Conservation (phyloP, 2,888 invertebrate genomes). For the Tinea pellionella region DNA sequence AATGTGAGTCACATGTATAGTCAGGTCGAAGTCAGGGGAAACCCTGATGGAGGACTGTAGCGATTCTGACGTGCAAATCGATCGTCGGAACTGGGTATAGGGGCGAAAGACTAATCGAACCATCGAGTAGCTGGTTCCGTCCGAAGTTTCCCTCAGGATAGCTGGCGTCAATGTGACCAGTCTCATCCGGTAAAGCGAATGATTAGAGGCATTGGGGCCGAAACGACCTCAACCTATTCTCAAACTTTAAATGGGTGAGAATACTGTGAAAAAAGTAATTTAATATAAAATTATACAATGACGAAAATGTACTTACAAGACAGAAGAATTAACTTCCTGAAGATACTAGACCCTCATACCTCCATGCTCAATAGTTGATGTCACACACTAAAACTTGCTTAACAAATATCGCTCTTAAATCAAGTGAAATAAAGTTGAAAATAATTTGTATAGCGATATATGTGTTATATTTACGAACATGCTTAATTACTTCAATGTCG, state of each 20-base stretch:
- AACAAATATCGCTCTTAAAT: not conserved
- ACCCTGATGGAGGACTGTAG: conserved; percentile 78
- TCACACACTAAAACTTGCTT: not conserved
- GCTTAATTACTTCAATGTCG: conserved; percentile 5
- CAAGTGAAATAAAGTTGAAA: not conserved
- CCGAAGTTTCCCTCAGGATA: conserved; percentile 83
- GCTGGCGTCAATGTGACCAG: conserved; percentile 62
- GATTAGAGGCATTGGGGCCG: conserved; percentile 78
- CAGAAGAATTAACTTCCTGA: not conserved
- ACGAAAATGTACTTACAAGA: not conserved
- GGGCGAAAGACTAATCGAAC: conserved; percentile 79
- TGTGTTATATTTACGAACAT: not conserved
- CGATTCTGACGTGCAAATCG: conserved; percentile 84
- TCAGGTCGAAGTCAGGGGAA: conserved; percentile 77
- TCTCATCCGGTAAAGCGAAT: conserved; percentile 81
- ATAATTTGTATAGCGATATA: not conserved
- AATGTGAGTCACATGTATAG: too few relatives aligned
- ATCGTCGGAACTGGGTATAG: conserved; percentile 81
- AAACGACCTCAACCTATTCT: conserved; percentile 28
- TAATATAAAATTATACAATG: too few relatives aligned
- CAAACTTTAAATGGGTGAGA: too few relatives aligned
- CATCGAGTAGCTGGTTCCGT: conserved; percentile 83
- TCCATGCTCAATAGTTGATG: not conserved
- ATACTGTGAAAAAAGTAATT: too few relatives aligned
- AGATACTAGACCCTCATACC: not conserved